Conservation (phyloP, 2,113 vertebrate species). For the Eulemur rufifrons region DNA sequence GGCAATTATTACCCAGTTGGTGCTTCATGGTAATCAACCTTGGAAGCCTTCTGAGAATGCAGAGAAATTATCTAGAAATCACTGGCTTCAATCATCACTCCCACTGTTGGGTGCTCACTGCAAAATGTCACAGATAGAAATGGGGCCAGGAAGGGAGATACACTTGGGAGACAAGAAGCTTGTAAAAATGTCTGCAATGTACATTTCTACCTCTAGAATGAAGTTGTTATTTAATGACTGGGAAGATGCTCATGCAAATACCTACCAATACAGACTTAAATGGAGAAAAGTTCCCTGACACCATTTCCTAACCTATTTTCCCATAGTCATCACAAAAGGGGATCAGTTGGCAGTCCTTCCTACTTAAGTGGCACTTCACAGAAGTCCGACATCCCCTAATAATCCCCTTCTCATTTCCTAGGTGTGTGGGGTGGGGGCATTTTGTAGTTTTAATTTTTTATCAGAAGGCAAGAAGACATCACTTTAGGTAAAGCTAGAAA, state of each 20-base stretch:
- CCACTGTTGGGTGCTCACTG: neutral
- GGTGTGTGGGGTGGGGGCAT: neutral
- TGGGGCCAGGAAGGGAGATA: neutral
- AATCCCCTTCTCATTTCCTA: constrained; percentile 4
- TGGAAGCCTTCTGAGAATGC: neutral
- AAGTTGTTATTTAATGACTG: neutral
- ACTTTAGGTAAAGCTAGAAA: constrained; percentile 30
- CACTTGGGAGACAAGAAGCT: neutral
- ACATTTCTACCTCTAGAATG: constrained; percentile 22
- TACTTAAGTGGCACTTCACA: neutral
- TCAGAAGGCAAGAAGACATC: neutral
- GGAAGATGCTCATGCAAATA: neutral
- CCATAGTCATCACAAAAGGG: neutral
- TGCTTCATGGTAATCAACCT: neutral
- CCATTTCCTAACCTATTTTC: neutral
- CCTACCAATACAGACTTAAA: constrained; percentile 28
- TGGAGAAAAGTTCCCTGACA: neutral
- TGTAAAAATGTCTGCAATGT: neutral
- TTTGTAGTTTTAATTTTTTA: constrained; percentile 18
- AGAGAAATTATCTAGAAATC: constrained; percentile 25
- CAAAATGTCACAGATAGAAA: constrained; percentile 35
- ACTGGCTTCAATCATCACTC: constrained; percentile 22
- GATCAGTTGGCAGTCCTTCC: neutral
- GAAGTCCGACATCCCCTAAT: constrained; percentile 16
- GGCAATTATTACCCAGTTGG: neutral